These are phyloP conservation scores for Boloria selene DNA, from an alignment of 2,888 invertebrate genomes.

Conservation along the genomic window DNA sequence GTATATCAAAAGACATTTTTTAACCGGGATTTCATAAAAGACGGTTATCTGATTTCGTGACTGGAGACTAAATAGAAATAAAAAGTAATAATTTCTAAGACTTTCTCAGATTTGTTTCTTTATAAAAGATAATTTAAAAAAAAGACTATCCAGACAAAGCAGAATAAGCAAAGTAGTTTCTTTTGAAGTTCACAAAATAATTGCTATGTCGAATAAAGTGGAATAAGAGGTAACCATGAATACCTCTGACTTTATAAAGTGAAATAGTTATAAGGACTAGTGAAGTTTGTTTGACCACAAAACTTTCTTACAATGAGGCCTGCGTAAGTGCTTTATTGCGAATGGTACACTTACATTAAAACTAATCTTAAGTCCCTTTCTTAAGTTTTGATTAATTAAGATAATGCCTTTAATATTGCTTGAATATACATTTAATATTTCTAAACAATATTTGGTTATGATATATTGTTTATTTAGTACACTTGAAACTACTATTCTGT, in stretches of 20 bases:
- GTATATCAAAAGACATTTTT: no score
- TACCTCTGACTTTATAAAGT: conserved; percentile 31
- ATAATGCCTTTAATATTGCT: not conserved
- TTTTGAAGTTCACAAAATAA: not conserved
- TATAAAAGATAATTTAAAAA: not conserved
- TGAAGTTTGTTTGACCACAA: conserved; percentile 30
- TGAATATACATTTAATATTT: no score
- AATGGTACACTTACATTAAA: conserved; percentile 17
- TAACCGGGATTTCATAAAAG: no score
- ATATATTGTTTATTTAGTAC: not conserved
- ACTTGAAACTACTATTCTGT: no score
- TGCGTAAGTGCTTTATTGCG: conserved; percentile 30
- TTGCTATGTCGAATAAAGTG: not conserved
- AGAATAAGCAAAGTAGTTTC: no score
- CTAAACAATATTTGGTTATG: not conserved
- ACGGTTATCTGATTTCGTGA: no score
- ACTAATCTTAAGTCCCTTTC: conserved; percentile 22
- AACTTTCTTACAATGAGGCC: conserved; percentile 28
- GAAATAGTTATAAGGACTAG: conserved; percentile 37
- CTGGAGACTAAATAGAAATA: no score
- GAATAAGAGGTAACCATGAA: conserved; percentile 16
- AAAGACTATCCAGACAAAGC: no score
- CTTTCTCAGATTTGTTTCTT: not conserved
- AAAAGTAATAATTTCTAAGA: no score
- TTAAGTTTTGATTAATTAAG: conserved; percentile 14